These are phyloP conservation scores for Doris montereyensis DNA, from an alignment of 2,888 invertebrate genomes.

Conservation along the genomic window DNA sequence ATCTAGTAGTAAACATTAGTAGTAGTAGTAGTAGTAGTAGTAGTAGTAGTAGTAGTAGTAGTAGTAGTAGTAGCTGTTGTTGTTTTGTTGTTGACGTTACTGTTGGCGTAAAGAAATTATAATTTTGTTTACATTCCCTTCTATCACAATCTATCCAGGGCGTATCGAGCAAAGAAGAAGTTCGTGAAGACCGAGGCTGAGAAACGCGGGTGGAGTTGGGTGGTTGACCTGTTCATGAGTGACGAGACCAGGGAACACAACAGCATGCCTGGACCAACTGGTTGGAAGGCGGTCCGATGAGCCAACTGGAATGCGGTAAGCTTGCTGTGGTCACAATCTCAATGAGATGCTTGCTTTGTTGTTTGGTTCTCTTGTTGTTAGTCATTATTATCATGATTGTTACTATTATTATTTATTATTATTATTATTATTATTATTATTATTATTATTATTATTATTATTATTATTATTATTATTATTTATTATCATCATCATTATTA, in stretches of 20 bases:
- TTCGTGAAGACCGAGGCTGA: slow-evolving; percentile 65
- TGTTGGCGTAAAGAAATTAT: too few relatives aligned
- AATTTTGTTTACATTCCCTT: too few relatives aligned
- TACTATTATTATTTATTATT: background rate
- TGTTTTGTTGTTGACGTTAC: too few relatives aligned
- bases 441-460: background rate
- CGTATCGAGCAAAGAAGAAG: slow-evolving; percentile 61
- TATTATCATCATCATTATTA: background rate
- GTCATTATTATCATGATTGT: background rate
- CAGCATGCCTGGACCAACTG: slow-evolving; percentile 49
- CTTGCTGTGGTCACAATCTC: background rate
- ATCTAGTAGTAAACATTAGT: too few relatives aligned
- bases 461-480: background rate
- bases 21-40: too few relatives aligned
- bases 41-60: too few relatives aligned
- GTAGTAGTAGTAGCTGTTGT: too few relatives aligned
- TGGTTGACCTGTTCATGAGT: slow-evolving; percentile 55
- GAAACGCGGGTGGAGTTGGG: slow-evolving; percentile 66
- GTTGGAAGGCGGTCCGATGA: slow-evolving; percentile 66
- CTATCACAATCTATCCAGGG: too few relatives aligned
- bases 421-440: background rate
- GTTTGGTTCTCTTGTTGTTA: background rate
- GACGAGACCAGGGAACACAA: slow-evolving; percentile 46
- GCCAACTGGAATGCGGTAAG: slow-evolving; percentile 68
- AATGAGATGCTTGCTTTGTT: background rate